phyloP scores from a whole-genome alignment of 2,888 invertebrate species.

The Prionchulus punctatus region DNA sequence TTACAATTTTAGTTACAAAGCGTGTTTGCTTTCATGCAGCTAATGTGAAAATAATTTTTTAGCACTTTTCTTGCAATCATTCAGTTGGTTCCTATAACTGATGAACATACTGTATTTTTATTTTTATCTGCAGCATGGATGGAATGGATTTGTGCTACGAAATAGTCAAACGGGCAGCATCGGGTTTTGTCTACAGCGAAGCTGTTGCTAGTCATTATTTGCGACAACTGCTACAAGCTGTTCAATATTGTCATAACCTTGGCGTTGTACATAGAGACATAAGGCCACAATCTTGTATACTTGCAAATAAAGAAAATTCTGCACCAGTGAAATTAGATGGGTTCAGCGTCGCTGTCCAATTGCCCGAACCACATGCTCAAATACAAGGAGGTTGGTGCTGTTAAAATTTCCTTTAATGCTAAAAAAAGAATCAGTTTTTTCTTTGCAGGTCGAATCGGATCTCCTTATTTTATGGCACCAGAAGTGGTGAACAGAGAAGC shows the following conservation, averaged over 20 bases:
- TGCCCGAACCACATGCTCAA: slow-evolving; percentile 40
- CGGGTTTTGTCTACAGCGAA: slow-evolving; percentile 97
- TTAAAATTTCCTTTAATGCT: neutral
- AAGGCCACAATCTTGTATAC: slow-evolving; percentile 83
- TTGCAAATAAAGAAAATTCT: slow-evolving; percentile 90
- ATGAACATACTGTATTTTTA: slow-evolving; percentile 32
- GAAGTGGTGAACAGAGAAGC: slow-evolving; percentile 80
- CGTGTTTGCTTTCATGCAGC: too few species aligned
- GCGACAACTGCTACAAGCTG: slow-evolving; percentile 88
- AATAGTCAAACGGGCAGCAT: slow-evolving; percentile 80
- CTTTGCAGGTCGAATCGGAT: slow-evolving; percentile 53
- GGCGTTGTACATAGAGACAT: slow-evolving; percentile 94
- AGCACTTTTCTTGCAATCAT: too few species aligned
- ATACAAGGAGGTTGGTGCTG: neutral
- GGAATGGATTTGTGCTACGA: slow-evolving; percentile 96
- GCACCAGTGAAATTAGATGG: slow-evolving; percentile 95
- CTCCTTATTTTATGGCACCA: slow-evolving; percentile 94
- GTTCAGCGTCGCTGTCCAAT: slow-evolving; percentile 84
- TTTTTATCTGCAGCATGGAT: slow-evolving; percentile 81
- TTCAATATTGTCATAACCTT: slow-evolving; percentile 93
- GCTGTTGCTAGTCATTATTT: slow-evolving; percentile 98
- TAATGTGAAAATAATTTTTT: too few species aligned
- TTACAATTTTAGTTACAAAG: neutral
- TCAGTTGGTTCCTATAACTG: too few species aligned
- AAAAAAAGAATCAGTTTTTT: neutral